phyloP scores from a whole-genome alignment of 2,888 invertebrate species.

The Deroplatys truncata region DNA sequence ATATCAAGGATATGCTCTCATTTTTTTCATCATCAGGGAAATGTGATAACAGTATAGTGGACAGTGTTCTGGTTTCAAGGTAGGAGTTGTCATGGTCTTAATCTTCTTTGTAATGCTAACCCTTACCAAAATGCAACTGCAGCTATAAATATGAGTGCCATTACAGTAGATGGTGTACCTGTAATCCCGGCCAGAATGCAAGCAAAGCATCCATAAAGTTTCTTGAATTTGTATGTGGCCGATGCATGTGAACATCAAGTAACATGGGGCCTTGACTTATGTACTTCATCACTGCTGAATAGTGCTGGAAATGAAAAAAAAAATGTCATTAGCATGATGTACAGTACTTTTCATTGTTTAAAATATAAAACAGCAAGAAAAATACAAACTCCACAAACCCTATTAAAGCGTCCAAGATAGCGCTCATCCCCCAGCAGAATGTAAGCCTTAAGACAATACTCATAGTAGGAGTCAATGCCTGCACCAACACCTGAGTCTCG shows the following conservation, averaged over 20 bases:
- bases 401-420: conserved; percentile 88
- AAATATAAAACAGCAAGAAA: background rate
- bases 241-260: conserved; percentile 93
- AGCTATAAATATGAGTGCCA: too few relatives aligned
- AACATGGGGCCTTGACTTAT: conserved; percentile 93
- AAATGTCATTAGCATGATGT: background rate
- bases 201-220: conserved; percentile 97
- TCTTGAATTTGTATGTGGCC: conserved; percentile 88
- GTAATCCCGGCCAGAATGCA: conserved; percentile 98
- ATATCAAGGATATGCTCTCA: too few relatives aligned
- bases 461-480: conserved; percentile 98
- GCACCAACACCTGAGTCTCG: conserved; percentile 98
- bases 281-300: conserved; percentile 95
- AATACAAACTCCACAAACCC: conserved; percentile 36
- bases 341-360: background rate
- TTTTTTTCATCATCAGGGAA: too few relatives aligned
- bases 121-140: too few relatives aligned
- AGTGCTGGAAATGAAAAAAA: conserved; percentile 60
- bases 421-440: conserved; percentile 90
- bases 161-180: conserved; percentile 51
- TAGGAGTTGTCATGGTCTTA: too few relatives aligned
- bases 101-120: too few relatives aligned
- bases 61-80: too few relatives aligned
- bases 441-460: conserved; percentile 96
- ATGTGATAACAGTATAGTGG: too few relatives aligned